phyloP scores from a whole-genome alignment of 2,797 vertebrate species.

The Clarias pachynema region DNA sequence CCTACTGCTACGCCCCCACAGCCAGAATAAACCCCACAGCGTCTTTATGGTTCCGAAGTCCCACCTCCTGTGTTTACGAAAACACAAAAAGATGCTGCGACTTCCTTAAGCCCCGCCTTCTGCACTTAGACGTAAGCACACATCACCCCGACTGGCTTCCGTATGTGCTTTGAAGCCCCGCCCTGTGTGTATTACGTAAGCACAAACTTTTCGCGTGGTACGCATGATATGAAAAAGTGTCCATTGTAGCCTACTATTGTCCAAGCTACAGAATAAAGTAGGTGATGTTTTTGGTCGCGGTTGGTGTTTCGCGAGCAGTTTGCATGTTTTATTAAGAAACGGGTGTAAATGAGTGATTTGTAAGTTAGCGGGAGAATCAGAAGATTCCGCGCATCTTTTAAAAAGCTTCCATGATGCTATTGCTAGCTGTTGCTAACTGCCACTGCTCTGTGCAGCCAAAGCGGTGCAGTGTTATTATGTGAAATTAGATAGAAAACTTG shows the following conservation, averaged over 20 bases:
- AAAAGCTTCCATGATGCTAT: constrained; percentile 29
- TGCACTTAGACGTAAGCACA: neutral
- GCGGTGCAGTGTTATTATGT: neutral
- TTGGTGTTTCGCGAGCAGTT: constrained; percentile 7
- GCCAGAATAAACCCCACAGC: neutral
- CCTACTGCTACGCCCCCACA: no score
- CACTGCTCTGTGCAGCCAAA: neutral
- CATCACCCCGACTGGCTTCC: neutral
- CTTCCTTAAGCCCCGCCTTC: neutral
- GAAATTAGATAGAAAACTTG: neutral
- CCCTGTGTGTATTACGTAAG: constrained; percentile 45
- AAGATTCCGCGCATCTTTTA: neutral
- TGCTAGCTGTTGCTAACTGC: constrained; percentile 25
- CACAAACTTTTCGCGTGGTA: constrained; percentile 58
- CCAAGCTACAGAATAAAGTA: constrained; percentile 69
- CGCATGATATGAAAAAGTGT: constrained; percentile 61
- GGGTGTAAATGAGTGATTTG: neutral
- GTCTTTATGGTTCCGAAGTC: constrained; percentile 70
- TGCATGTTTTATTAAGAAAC: neutral
- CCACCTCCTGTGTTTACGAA: constrained; percentile 16
- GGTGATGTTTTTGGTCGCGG: constrained; percentile 60
- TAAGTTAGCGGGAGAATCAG: neutral
- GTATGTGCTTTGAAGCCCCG: constrained; percentile 54
- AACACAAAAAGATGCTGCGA: neutral
- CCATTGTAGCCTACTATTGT: constrained; percentile 56